Evolutionary conservation across 92 coral and sea anemone species (phyloP).

Genomic region (Zoanthus gigantus): DNA sequence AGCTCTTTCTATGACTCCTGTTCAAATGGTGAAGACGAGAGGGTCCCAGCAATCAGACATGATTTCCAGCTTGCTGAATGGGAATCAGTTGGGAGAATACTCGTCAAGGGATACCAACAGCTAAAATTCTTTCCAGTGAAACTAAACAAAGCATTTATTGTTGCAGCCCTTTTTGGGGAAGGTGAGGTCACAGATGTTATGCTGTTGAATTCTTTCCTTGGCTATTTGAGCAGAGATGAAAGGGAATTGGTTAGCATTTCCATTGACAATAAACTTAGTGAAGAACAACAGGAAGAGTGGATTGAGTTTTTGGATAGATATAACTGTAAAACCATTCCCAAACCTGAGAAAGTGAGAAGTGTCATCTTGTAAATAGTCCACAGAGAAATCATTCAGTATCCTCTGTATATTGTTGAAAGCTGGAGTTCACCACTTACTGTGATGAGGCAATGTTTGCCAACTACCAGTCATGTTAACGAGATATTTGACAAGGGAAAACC

Average conservation of each 20-base stretch:
- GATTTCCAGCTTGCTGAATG: conserved; percentile 66
- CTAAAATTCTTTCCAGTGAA: conserved; percentile 47
- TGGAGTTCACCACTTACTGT: conserved; percentile 46
- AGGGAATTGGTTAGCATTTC: conserved; percentile 56
- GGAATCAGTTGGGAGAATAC: conserved; percentile 55
- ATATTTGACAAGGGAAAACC: conserved; percentile 53
- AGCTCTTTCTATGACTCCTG: conserved; percentile 58
- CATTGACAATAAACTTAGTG: conserved; percentile 2
- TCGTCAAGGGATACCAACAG: conserved; percentile 63
- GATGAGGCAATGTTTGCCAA: neutral
- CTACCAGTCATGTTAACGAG: conserved; percentile 33
- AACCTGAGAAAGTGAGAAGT: conserved; percentile 16
- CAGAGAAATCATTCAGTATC: conserved; percentile 63
- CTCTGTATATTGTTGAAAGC: conserved; percentile 59
- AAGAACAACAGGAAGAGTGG: conserved; percentile 60
- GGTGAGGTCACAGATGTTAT: conserved; percentile 27
- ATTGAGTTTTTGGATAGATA: conserved; percentile 56
- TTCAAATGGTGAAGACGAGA: conserved; percentile 66
- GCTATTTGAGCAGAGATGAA: conserved; percentile 61
- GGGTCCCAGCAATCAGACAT: conserved; percentile 63
- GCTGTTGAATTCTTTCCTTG: conserved; percentile 56
- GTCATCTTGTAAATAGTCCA: neutral
- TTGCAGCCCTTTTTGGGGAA: conserved; percentile 58
- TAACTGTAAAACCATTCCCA: conserved; percentile 53
- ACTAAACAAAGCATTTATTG: conserved; percentile 50